A percentile compares a stretch with the other conserved stretches of the same genome.
Evolutionary conservation across 2,888 invertebrate species (phyloP).

Genomic region (Nasonovia ribisnigri): DNA sequence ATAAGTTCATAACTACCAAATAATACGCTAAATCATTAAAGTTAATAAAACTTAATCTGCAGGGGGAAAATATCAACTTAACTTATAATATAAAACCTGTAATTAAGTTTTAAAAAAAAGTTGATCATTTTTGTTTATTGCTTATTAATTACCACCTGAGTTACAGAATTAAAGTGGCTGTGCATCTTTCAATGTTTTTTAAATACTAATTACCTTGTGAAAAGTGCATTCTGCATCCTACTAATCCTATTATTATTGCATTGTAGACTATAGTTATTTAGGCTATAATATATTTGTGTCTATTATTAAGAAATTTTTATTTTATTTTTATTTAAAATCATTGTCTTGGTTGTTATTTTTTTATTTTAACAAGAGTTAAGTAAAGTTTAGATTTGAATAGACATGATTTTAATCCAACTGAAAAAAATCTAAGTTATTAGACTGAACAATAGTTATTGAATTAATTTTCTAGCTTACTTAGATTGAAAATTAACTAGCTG

Average conservation of each 20-base stretch:
- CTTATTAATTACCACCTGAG: neutral
- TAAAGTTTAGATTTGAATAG: neutral
- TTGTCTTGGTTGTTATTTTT: neutral
- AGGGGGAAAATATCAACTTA: neutral
- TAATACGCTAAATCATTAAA: neutral
- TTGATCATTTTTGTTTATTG: neutral
- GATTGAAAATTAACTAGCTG: neutral
- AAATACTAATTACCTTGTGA: neutral
- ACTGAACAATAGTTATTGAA: neutral
- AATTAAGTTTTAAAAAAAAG: neutral
- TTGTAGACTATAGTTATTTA: neutral
- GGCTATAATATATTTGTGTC: too few relatives aligned
- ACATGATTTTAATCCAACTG: neutral
- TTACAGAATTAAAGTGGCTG: neutral
- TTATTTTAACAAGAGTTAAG: neutral
- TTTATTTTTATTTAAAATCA: too few relatives aligned
- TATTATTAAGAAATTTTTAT: too few relatives aligned
- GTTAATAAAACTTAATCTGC: neutral
- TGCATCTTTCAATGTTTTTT: neutral
- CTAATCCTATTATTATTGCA: neutral
- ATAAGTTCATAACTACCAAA: neutral
- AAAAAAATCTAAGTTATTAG: neutral
- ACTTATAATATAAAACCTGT: too few relatives aligned
- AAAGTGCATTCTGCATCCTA: neutral
- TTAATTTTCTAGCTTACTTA: neutral